A percentile compares a stretch with the other conserved stretches of the same genome.
Evolutionary conservation across 2,113 vertebrate species (phyloP).

Genomic region (Hassar affinis): DNA sequence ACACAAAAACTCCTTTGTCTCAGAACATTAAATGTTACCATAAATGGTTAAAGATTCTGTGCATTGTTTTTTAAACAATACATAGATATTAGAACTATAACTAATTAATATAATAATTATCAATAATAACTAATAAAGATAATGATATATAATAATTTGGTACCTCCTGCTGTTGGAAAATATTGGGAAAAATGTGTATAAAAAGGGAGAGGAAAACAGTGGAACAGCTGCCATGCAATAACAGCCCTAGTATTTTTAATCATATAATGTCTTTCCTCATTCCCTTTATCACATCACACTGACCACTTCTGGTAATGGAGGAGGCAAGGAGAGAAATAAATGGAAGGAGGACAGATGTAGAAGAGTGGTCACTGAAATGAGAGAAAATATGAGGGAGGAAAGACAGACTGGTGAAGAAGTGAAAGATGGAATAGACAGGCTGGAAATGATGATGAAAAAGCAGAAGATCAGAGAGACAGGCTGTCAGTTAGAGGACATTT

Average conservation of each 20-base stretch:
- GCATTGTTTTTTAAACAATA: no score
- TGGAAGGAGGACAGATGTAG: neutral
- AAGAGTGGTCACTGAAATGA: neutral
- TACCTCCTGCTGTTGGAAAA: neutral
- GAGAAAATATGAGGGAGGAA: neutral
- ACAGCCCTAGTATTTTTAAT: neutral
- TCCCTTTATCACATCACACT: neutral
- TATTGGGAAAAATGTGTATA: neutral
- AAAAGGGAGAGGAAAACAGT: neutral
- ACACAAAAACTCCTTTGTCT: no score
- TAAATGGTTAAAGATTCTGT: no score
- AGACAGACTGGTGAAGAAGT: neutral
- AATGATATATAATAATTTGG: neutral
- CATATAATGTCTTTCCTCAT: neutral
- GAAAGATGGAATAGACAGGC: neutral
- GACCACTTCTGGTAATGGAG: neutral
- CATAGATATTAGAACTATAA: no score
- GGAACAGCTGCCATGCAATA: neutral
- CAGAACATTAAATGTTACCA: no score
- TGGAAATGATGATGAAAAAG: conserved; percentile 2
- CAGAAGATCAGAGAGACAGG: neutral
- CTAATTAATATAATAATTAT: no score
- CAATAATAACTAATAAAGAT: no score
- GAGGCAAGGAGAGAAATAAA: neutral
- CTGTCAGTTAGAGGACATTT: neutral